Conservation (phyloP, 2,113 vertebrate species). For the Pteropus alecto region DNA sequence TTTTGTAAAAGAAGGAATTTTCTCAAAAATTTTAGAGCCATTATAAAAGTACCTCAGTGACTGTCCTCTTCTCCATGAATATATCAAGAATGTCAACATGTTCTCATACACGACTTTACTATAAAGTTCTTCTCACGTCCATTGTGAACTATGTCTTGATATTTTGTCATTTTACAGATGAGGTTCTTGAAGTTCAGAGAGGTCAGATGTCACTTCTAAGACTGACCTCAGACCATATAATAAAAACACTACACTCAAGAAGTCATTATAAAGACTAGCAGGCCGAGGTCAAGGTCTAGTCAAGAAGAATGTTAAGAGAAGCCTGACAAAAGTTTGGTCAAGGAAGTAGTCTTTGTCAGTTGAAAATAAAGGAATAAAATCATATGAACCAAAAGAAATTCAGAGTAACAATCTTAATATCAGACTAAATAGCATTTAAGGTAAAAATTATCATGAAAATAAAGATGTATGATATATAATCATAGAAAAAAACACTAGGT, state of each 20-base stretch:
- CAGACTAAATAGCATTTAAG: background rate
- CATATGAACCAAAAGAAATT: background rate
- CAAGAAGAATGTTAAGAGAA: background rate
- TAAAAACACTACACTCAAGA: background rate
- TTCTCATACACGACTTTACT: background rate
- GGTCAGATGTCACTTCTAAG: background rate
- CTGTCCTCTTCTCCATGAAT: background rate
- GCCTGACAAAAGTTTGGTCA: background rate
- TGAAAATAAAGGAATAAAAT: conserved; percentile 13
- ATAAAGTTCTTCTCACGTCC: background rate
- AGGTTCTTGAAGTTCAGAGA: background rate
- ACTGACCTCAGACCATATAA: background rate
- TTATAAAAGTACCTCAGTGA: background rate
- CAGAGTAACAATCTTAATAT: background rate
- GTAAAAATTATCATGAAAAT: background rate
- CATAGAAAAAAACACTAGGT: background rate
- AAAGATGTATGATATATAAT: background rate
- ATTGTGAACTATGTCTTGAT: background rate
- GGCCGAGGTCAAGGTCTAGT: background rate
- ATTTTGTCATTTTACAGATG: background rate
- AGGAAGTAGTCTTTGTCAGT: background rate
- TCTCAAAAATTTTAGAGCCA: background rate
- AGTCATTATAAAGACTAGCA: background rate
- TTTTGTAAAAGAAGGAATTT: background rate
- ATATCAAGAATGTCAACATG: background rate